Conservation (phyloP, 2,113 vertebrate species). For the Fulmarus glacialis region DNA sequence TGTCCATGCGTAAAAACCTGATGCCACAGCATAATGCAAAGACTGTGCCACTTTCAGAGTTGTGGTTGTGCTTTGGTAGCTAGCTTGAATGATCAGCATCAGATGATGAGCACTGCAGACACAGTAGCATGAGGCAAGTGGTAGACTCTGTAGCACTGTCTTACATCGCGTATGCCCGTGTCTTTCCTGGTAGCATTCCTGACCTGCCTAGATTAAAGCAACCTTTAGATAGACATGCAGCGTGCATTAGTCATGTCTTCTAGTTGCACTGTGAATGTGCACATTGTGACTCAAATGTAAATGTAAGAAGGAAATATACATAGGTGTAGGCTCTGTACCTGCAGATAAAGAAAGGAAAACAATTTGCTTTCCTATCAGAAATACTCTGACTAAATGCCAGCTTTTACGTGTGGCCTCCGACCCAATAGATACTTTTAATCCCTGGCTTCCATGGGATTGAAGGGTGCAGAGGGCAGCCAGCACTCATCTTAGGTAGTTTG, state of each 20-base stretch:
- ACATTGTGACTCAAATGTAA: background rate
- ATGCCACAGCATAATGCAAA: no score
- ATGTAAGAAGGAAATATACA: background rate
- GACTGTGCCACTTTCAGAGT: background rate
- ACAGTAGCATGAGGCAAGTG: accelerated
- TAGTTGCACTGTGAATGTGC: accelerated
- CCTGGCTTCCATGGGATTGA: background rate
- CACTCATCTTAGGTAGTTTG: background rate
- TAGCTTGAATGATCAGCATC: accelerated
- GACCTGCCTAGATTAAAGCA: background rate
- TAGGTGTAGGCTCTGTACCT: background rate
- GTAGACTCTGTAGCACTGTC: background rate
- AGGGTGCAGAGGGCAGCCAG: background rate
- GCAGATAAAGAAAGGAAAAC: conserved; percentile 40
- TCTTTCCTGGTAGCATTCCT: background rate
- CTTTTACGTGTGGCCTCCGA: background rate
- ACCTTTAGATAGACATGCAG: background rate
- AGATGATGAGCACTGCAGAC: accelerated
- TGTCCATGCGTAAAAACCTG: background rate
- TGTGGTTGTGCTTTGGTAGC: background rate
- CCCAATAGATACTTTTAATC: background rate
- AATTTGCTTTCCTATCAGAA: background rate
- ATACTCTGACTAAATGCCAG: background rate
- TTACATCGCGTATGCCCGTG: accelerated
- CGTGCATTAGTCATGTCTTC: accelerated